phyloP scores from a whole-genome alignment of 1,140 invertebrate genomes.

The Drosophila sucinea region DNA sequence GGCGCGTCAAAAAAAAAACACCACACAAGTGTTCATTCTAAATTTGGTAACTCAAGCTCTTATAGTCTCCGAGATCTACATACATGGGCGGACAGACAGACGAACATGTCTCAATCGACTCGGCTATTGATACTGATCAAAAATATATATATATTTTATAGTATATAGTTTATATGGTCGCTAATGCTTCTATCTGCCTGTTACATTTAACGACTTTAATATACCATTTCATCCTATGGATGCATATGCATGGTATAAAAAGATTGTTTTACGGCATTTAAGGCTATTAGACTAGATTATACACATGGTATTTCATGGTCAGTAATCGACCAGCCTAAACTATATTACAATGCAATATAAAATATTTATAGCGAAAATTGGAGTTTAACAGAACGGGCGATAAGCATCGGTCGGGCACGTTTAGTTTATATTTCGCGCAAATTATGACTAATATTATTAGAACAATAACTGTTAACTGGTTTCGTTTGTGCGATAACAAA shows the following conservation, averaged over 20 bases:
- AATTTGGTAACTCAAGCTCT: no score
- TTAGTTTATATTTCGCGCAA: background rate
- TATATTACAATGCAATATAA: slow-evolving; percentile 53
- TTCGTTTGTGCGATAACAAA: background rate
- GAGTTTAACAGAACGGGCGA: slow-evolving; percentile 20
- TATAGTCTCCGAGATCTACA: no score
- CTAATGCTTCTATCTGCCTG: no score
- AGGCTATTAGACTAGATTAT: slow-evolving; percentile 34
- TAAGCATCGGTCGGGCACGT: background rate
- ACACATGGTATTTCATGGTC: background rate
- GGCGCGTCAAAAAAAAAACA: no score
- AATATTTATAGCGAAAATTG: slow-evolving; percentile 31
- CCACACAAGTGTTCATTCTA: no score
- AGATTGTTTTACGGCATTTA: slow-evolving; percentile 52
- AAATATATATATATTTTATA: no score
- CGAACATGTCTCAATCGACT: no score
- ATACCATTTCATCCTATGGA: no score
- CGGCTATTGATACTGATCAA: no score
- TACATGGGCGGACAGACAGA: no score
- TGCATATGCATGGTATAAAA: background rate
- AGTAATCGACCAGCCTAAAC: slow-evolving; percentile 11
- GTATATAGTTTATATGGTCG: no score
- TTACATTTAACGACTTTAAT: no score
- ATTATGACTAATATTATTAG: slow-evolving; percentile 33
- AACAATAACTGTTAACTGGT: background rate